Percentiles rank a stretch among this genome's conserved stretches.
These are phyloP conservation scores for Chrysolina americana DNA, from an alignment of 2,888 invertebrate species.

Conservation along the genomic window DNA sequence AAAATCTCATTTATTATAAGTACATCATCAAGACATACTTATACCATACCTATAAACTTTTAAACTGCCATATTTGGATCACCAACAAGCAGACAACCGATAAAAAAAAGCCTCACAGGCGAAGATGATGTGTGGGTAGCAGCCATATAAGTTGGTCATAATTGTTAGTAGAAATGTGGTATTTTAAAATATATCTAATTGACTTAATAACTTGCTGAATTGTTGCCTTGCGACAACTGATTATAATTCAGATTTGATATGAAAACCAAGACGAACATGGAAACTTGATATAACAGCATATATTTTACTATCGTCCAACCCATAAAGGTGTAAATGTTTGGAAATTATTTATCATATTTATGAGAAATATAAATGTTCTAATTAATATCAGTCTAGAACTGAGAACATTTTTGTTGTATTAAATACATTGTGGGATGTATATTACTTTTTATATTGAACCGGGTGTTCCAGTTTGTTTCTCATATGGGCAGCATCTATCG, in stretches of 20 bases:
- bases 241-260: neutral
- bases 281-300: neutral
- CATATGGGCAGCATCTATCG: no score
- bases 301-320: neutral
- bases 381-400: neutral
- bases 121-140: constrained; percentile 29
- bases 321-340: neutral
- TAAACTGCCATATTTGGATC: constrained; percentile 24
- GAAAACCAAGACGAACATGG: neutral
- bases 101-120: constrained; percentile 12
- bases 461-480: no score
- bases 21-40: neutral
- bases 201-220: neutral
- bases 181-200: neutral
- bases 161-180: constrained; percentile 3
- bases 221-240: neutral
- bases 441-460: no score
- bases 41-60: neutral
- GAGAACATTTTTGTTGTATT: neutral
- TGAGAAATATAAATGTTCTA: neutral
- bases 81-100: constrained; percentile 1
- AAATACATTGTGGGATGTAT: no score
- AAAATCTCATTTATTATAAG: neutral
- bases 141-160: constrained; percentile 31
- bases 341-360: neutral